Base-by-base conservation (phyloP, 2,113 vertebrate genomes). In the Notothenia coriiceps region DNA sequence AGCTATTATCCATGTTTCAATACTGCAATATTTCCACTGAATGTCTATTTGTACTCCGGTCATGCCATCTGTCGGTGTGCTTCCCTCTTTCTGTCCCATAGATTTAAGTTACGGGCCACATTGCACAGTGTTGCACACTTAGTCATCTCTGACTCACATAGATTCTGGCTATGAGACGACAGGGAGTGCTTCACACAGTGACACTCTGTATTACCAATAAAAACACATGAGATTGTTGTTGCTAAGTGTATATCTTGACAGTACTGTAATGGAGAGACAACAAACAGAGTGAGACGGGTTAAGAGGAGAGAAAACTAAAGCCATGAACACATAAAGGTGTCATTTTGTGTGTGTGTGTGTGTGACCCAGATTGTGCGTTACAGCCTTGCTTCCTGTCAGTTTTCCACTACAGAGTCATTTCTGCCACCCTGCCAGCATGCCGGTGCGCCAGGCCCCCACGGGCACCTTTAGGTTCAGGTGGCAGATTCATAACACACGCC, bases 381-480 rank as follows among this genome's bases (percentile, higher is more conserved):
- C 65, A 51, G 61, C 25, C 76, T 69, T 29, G 55, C 74, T 86
- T 86, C 50, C 22, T 70, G 29, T 76, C 76, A 57, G 13, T 82
- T 85, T 61, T 69, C 60, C 13, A 52, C 62, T 18, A 52, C 57
- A 62, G 46, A 77, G 70, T 68, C 64, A 54, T 67, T 60, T 43
- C 49, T 40, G 72, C 79, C 77, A 68, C 68, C 61, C 52, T 86
- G 82, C 80, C 89, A 88, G 79, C 62, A 52, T 64, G 56, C 56
- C 6, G 17, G 47, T 82, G 66, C 8, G 74, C 89, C 88, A 82
- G 73, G 62, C 77, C 80, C 88, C 86, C 13, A 49, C 81, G 70
- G 86, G 84, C 87, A 84, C 82, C 74, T 89, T 85, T 85, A 83
- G 88, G 86, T 92, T 83, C 87, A 91, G 88, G 92, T 92, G 87